Evolutionary conservation across 2,797 vertebrate species (phyloP).

Genomic region (Microcaecilia unicolor): DNA sequence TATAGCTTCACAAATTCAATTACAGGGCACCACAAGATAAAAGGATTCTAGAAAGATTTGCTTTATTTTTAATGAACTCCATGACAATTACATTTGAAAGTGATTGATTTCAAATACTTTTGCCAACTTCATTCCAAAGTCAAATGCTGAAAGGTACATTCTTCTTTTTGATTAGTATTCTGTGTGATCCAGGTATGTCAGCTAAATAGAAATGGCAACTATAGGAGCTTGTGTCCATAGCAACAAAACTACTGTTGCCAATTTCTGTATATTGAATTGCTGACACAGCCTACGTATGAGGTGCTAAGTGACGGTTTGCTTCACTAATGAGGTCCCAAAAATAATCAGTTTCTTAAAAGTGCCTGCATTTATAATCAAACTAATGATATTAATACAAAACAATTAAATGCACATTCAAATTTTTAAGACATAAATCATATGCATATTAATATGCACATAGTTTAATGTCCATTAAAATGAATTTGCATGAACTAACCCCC

Average conservation of each 20-base stretch:
- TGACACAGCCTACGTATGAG: constrained; percentile 2
- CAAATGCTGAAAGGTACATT: constrained; percentile 4
- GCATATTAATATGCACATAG: too few species aligned
- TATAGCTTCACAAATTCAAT: neutral
- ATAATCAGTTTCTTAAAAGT: constrained; percentile 5
- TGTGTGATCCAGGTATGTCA: constrained; percentile 21
- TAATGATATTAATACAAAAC: too few species aligned
- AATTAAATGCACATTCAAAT: too few species aligned
- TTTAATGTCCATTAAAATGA: too few species aligned
- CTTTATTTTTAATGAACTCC: neutral
- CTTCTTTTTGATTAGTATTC: constrained; percentile 34
- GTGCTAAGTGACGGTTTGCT: constrained; percentile 19
- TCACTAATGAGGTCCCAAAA: constrained; percentile 26
- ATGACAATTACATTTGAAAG: constrained; percentile 10
- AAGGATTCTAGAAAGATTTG: neutral
- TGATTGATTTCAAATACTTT: constrained; percentile 5
- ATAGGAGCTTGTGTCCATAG: constrained; percentile 38
- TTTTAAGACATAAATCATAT: too few species aligned
- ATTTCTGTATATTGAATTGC: constrained; percentile 13
- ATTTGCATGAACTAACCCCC: too few species aligned
- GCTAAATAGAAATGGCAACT: constrained; percentile 22
- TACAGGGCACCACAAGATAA: neutral
- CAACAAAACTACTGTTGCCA: constrained; percentile 31
- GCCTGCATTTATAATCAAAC: too few species aligned
- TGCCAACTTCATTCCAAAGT: neutral